These are phyloP conservation scores for Drosophila aldrichi DNA, from an alignment of 2,888 invertebrate genomes.

Conservation along the genomic window DNA sequence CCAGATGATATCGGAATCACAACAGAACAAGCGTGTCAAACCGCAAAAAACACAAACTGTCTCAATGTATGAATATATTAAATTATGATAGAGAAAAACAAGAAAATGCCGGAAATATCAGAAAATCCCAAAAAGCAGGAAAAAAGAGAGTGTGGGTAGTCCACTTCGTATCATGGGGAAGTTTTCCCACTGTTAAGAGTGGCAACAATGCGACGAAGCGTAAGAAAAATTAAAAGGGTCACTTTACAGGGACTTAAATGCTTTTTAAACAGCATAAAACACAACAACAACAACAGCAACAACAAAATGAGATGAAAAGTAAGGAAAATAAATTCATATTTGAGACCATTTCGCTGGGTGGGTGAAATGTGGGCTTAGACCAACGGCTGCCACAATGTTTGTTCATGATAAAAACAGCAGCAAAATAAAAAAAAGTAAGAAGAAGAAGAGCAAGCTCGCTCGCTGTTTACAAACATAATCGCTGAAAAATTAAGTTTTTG, in stretches of 20 bases:
- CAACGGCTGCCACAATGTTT: slow-evolving; percentile 60
- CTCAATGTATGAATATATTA: slow-evolving; percentile 77
- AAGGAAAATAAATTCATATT: slow-evolving; percentile 83
- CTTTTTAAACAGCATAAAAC: slow-evolving; percentile 64
- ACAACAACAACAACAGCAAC: slow-evolving; percentile 19
- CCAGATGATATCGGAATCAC: slow-evolving; percentile 63
- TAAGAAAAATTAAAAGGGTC: slow-evolving; percentile 82
- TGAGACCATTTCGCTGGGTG: slow-evolving; percentile 40
- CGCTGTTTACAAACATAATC: slow-evolving; percentile 83
- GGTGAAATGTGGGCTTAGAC: slow-evolving; percentile 9
- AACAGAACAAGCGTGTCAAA: slow-evolving; percentile 81
- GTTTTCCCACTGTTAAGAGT: slow-evolving; percentile 58
- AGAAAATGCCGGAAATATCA: slow-evolving; percentile 43
- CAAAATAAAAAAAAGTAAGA: slow-evolving; percentile 4
- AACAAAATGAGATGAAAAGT: slow-evolving; percentile 78
- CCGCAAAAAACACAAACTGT: slow-evolving; percentile 45
- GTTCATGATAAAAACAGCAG: slow-evolving; percentile 54
- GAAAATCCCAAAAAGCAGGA: slow-evolving; percentile 31
- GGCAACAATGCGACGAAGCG: slow-evolving; percentile 70
- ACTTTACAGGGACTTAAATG: slow-evolving; percentile 80
- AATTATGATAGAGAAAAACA: slow-evolving; percentile 45
- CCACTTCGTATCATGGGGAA: slow-evolving; percentile 28
- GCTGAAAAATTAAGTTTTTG: slow-evolving; percentile 84
- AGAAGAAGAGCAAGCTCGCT: not conserved
- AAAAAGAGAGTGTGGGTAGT: slow-evolving; percentile 10